Evolutionary conservation across 1,140 invertebrate species (phyloP).

Genomic region (Heliconius nattereri): DNA sequence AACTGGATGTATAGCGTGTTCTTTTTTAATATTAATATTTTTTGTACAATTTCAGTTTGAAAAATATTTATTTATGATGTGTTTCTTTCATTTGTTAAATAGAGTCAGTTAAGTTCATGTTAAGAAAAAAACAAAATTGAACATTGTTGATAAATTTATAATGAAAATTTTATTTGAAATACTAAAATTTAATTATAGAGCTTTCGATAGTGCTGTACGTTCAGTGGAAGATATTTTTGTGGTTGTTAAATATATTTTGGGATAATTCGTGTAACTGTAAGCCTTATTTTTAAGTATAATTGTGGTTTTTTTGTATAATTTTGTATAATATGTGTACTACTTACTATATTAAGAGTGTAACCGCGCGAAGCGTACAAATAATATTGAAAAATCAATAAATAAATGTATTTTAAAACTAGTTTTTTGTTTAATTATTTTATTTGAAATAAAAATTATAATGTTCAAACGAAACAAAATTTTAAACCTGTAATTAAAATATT

Average conservation of each 20-base stretch:
- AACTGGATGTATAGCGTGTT: background rate
- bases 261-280: background rate
- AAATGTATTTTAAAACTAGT: constrained; percentile 51
- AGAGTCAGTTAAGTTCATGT: too few relatives aligned
- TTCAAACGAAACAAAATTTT: too few relatives aligned
- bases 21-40: background rate
- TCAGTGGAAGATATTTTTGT: constrained; percentile 3
- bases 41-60: too few relatives aligned
- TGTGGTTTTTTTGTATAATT: constrained; percentile 24
- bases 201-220: background rate
- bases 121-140: too few relatives aligned
- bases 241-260: constrained; percentile 8
- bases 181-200: background rate
- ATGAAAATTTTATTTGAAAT: background rate
- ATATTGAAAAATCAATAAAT: constrained; percentile 47
- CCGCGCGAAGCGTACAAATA: constrained; percentile 49
- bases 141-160: background rate
- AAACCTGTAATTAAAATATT: too few relatives aligned
- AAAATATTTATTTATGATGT: background rate
- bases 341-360: constrained; percentile 30
- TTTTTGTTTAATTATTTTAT: constrained; percentile 40
- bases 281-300: background rate
- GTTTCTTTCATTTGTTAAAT: background rate
- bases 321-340: constrained; percentile 19
- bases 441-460: background rate